These are phyloP conservation scores for Ochropleura leucogaster DNA, from an alignment of 2,888 invertebrate genomes.

Conservation along the genomic window DNA sequence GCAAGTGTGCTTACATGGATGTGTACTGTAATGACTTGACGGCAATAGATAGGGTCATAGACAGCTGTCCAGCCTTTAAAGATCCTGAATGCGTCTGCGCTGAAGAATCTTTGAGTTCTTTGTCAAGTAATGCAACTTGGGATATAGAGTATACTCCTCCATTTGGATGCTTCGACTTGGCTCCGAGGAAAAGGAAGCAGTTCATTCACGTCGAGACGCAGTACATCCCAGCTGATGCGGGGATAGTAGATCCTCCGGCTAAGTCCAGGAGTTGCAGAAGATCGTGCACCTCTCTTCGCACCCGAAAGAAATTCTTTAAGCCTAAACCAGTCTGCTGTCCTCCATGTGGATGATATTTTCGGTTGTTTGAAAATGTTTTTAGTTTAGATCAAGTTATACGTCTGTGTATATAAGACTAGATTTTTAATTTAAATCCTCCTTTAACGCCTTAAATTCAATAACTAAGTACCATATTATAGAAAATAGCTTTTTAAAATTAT, in stretches of 20 bases:
- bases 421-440: conserved; percentile 15
- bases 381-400: conserved; percentile 22
- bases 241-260: conserved; percentile 73
- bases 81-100: conserved; percentile 85
- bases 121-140: conserved; percentile 92
- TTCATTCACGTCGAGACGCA: conserved; percentile 92
- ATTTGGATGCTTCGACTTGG: conserved; percentile 92
- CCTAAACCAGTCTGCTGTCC: conserved; percentile 73
- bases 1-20: conserved; percentile 89
- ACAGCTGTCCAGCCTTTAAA: conserved; percentile 85
- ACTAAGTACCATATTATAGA: neutral
- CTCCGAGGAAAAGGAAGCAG: conserved; percentile 85
- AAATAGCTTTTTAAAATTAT: neutral
- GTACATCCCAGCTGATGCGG: conserved; percentile 90
- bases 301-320: conserved; percentile 67
- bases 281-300: conserved; percentile 73
- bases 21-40: conserved; percentile 86
- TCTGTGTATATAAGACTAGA: conserved; percentile 9
- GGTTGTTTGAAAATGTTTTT: conserved; percentile 23
- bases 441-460: neutral
- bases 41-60: conserved; percentile 86
- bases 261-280: conserved; percentile 68
- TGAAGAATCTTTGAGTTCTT: conserved; percentile 83
- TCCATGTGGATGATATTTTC: conserved; percentile 67
- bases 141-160: conserved; percentile 94